These are phyloP conservation scores for Bursaphelenchus mucronatus DNA, from an alignment of 1,140 invertebrate species.

Conservation along the genomic window DNA sequence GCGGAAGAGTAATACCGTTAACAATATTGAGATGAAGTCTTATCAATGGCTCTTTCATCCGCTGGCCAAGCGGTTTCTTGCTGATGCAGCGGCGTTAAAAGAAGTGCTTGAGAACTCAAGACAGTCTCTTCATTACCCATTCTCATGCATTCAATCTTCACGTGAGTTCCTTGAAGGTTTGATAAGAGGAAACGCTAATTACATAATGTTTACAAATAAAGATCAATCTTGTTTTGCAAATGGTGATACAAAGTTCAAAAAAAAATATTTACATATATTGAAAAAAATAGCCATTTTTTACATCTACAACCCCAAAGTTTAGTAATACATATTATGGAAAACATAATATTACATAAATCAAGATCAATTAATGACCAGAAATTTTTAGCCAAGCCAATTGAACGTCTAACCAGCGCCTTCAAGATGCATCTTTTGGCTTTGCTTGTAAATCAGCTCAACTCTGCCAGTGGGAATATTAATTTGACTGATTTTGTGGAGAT, in stretches of 20 bases:
- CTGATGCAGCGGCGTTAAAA: slow-evolving; percentile 26
- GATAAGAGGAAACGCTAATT: no score
- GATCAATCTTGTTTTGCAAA: no score
- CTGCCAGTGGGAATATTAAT: slow-evolving; percentile 19
- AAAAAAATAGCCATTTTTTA: no score
- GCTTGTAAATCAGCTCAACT: slow-evolving; percentile 40
- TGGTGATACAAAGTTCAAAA: no score
- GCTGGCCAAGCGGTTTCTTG: slow-evolving; percentile 43
- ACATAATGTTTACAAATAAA: no score
- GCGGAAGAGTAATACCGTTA: slow-evolving; percentile 21
- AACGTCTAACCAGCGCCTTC: slow-evolving; percentile 49
- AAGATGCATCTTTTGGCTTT: slow-evolving; percentile 54
- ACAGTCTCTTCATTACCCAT: slow-evolving; percentile 3
- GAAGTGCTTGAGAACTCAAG: slow-evolving; percentile 11
- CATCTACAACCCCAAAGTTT: slow-evolving; percentile 12
- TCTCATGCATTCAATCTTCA: not conserved
- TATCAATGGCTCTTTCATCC: slow-evolving; percentile 57
- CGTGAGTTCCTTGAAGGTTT: not conserved
- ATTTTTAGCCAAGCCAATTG: slow-evolving; percentile 52
- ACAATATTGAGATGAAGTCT: slow-evolving; percentile 26
- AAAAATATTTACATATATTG: no score
- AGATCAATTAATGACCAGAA: slow-evolving; percentile 20
- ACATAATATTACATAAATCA: slow-evolving; percentile 29
- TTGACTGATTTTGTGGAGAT: slow-evolving; percentile 56
- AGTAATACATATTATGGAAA: slow-evolving; percentile 33